Evolutionary conservation across 2,797 vertebrate species (phyloP).

Genomic region (Enteromius trimaculatus): DNA sequence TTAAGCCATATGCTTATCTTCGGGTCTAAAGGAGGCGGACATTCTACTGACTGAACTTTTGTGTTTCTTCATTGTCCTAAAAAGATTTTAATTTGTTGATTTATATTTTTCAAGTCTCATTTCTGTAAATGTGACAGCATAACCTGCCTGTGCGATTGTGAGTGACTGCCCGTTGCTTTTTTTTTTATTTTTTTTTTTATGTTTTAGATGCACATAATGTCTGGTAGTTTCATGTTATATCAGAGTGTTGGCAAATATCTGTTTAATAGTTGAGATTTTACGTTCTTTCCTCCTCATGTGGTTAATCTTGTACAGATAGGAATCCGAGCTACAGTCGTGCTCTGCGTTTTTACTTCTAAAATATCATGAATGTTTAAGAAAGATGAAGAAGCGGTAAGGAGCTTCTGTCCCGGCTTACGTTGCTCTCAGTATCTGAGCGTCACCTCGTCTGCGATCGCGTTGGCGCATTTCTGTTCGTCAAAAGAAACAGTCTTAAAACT

Average conservation of each 20-base stretch:
- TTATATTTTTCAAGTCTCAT: slow-evolving; percentile 69
- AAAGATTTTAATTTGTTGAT: slow-evolving; percentile 64
- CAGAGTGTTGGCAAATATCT: slow-evolving; percentile 66
- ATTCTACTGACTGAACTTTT: slow-evolving; percentile 51
- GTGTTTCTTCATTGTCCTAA: slow-evolving; percentile 60
- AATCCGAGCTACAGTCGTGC: slow-evolving; percentile 60
- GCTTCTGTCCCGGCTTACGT: slow-evolving; percentile 30
- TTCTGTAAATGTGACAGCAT: slow-evolving; percentile 83
- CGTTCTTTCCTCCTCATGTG: slow-evolving; percentile 65
- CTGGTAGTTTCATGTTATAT: slow-evolving; percentile 71
- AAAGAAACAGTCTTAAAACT: neutral
- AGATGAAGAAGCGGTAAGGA: slow-evolving; percentile 42
- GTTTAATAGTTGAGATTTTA: slow-evolving; percentile 67
- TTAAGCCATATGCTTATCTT: slow-evolving; percentile 84
- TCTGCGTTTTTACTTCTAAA: slow-evolving; percentile 54
- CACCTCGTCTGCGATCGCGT: slow-evolving; percentile 1
- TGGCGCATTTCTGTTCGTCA: neutral
- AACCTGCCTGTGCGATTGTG: slow-evolving; percentile 81
- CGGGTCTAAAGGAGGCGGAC: slow-evolving; percentile 43
- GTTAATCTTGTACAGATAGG: slow-evolving; percentile 79
- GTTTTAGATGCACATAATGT: slow-evolving; percentile 57
- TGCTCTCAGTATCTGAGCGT: slow-evolving; percentile 41
- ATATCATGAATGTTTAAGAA: slow-evolving; percentile 61
- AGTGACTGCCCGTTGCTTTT: slow-evolving; percentile 52
- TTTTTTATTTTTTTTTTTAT: slow-evolving; percentile 58